Conservation (phyloP, 2,797 vertebrate genomes). For the Urosaurus nigricauda region DNA sequence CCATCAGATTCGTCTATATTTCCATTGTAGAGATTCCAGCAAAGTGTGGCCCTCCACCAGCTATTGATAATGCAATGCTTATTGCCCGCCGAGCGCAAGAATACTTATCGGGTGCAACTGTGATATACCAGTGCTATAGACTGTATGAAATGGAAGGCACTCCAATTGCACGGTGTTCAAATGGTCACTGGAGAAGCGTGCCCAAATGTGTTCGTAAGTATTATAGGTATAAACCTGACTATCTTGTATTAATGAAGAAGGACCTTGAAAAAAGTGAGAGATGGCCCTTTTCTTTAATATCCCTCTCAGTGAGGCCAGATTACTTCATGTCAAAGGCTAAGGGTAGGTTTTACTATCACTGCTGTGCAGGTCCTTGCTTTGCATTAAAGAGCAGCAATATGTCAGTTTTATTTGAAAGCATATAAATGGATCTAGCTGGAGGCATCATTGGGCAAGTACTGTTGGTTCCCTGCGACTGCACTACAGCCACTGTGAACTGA, state of each 20-base stretch:
- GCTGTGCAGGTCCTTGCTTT: not conserved
- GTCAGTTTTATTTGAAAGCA: not conserved
- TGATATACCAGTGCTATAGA: constrained; percentile 34
- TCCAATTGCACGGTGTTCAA: constrained; percentile 10
- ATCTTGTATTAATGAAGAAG: not conserved
- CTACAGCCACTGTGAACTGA: not conserved
- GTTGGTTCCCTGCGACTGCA: not conserved
- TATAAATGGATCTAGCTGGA: not conserved
- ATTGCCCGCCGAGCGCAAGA: not conserved
- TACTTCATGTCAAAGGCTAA: not conserved
- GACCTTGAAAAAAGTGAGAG: not conserved
- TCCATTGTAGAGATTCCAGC: constrained; percentile 4
- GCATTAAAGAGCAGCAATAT: not conserved
- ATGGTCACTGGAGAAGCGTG: constrained; percentile 28
- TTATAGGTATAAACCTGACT: not conserved
- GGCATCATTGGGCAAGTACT: not conserved
- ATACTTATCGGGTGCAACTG: not conserved
- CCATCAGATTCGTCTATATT: not conserved
- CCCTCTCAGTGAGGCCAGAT: not conserved
- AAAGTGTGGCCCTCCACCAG: constrained; percentile 31
- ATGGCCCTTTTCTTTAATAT: not conserved
- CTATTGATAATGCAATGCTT: not conserved
- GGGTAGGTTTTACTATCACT: not conserved
- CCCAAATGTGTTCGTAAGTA: constrained; percentile 27
- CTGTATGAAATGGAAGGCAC: constrained; percentile 37